Conservation (phyloP, 2,797 vertebrate species). For the Triplophysa bombifrons region DNA sequence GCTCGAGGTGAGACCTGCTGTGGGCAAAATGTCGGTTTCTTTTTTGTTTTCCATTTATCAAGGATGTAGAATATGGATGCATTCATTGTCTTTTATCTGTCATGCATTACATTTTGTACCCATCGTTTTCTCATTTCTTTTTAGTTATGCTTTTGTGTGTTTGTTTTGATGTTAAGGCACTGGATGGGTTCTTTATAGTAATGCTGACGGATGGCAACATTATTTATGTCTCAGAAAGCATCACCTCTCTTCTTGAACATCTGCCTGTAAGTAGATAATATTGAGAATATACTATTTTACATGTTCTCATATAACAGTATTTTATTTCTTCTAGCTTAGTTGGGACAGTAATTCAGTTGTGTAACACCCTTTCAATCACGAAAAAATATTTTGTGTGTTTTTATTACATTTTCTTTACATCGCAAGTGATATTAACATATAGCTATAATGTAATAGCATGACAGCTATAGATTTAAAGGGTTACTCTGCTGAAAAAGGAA, state of each 20-base stretch:
- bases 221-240: constrained; percentile 95
- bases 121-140: neutral
- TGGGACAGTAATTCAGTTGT: neutral
- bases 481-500: too few species aligned
- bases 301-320: too few species aligned
- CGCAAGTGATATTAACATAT: neutral
- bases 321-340: too few species aligned
- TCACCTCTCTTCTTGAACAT: constrained; percentile 96
- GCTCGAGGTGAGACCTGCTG: constrained; percentile 86
- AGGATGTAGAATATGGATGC: neutral
- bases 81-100: neutral
- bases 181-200: constrained; percentile 98
- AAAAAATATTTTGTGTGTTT: neutral
- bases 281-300: too few species aligned
- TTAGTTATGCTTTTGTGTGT: neutral
- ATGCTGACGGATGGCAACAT: constrained; percentile 98
- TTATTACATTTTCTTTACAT: neutral
- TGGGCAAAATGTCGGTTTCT: neutral
- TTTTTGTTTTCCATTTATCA: neutral
- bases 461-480: neutral
- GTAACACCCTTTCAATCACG: neutral
- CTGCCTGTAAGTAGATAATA: constrained; percentile 85
- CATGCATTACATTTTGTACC: constrained; percentile 6
- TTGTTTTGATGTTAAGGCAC: constrained; percentile 76
- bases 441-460: neutral